Evolutionary conservation across 2,888 invertebrate genomes (phyloP).

Genomic region (Scaeva pyrastri): DNA sequence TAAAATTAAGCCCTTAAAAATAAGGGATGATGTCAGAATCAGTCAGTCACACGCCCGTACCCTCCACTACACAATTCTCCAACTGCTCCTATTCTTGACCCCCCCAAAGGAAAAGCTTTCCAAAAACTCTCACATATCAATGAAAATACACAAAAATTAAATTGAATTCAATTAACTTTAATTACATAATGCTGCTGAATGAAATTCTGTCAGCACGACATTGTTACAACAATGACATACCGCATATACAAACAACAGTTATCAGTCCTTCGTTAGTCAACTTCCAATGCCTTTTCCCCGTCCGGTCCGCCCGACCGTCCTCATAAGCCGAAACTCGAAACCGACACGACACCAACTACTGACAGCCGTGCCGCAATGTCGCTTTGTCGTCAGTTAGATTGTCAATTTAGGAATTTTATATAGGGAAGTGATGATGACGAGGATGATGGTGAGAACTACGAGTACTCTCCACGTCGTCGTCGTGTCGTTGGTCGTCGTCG

Average conservation of each 20-base stretch:
- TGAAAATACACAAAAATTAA: constrained; percentile 57
- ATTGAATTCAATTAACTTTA: constrained; percentile 74
- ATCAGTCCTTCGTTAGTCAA: constrained; percentile 56
- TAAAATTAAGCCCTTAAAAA: no score
- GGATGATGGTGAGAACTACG: not conserved
- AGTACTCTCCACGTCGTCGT: no score
- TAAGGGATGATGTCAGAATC: no score
- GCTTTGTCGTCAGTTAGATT: constrained; percentile 28
- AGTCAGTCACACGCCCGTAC: no score
- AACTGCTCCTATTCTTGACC: no score
- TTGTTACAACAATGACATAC: constrained; percentile 49
- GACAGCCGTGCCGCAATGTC: not conserved
- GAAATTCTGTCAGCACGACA: constrained; percentile 70
- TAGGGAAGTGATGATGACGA: constrained; percentile 38
- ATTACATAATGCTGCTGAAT: constrained; percentile 48
- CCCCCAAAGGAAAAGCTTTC: not conserved
- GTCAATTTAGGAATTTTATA: constrained; percentile 65
- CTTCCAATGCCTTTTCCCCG: not conserved
- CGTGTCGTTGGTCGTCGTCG: no score
- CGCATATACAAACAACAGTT: constrained; percentile 61
- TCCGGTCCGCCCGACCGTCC: no score
- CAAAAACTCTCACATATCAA: constrained; percentile 59
- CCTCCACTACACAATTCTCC: no score
- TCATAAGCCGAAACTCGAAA: no score
- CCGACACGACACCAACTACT: no score